Base-by-base conservation (phyloP, 2,888 invertebrate genomes). In the Aricia artaxerxes region DNA sequence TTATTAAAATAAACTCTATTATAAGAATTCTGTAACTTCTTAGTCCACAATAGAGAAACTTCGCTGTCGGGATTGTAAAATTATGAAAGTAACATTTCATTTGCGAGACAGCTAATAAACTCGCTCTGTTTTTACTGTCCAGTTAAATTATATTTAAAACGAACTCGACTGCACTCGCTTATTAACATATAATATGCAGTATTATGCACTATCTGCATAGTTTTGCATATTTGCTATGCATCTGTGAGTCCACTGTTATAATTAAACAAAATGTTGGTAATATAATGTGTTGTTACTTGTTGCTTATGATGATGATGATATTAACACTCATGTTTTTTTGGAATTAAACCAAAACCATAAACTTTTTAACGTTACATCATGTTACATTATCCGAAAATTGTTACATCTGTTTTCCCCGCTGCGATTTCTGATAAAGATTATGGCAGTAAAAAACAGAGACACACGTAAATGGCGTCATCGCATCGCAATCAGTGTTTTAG, bases 401-500 rank as follows among this genome's bases (percentile, higher is more conserved):
- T 61, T 61, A n/a, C 61, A 61, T 16, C 61, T n/a, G 61, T 61
- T n/a, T 24, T 61, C 61, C 24, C 61, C 16, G 7, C 7, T 13
- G 61, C 6, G 31, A 64, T 64, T 64, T 64, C 31, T 64, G 31
- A 64, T 11, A 11, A 64, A 64, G 31, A 64, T 61, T 61, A 61
- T 64, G 64, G 1, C 31, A 31, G 9, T 31, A 31, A 64, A 64
- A 64, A 64, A 64, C 61, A 57, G 61, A 24, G 31, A 64, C 64
- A 64, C 24, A 31, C 64, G 64, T 40, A n/a, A 73, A 44, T 73
- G 24, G 44, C 40, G 31, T 73, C 44, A 73, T 31, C 60, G 24
- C 44, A 73, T 31, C 60, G 24, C 73, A 78, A 77, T 72, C 73
- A 38, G 76, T 77, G 77, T 81, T 78, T 80, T 72, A 69, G 81